Evolutionary conservation across 35 echinoderm and acorn worm genomes (phyloP).

Genomic region (Acanthaster planci): DNA sequence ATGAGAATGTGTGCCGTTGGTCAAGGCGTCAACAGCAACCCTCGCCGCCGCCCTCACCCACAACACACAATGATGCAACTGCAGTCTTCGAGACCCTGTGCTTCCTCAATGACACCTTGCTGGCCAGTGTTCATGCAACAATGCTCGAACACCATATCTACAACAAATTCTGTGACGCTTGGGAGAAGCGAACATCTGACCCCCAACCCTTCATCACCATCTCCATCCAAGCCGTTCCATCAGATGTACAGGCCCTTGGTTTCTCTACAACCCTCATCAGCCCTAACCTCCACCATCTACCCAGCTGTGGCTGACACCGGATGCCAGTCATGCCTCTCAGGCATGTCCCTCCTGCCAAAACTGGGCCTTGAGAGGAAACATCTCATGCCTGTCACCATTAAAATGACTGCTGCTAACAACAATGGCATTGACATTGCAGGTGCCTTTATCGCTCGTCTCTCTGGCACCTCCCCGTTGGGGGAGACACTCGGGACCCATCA

Average conservation of each 20-base stretch:
- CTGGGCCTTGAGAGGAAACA: slow-evolving; percentile 23
- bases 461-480: background rate
- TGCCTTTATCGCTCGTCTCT: slow-evolving; percentile 20
- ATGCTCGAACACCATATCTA: slow-evolving; percentile 40
- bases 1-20: slow-evolving; percentile 33
- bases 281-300: background rate
- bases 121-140: background rate
- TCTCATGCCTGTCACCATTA: slow-evolving; percentile 55
- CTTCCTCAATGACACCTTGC: background rate
- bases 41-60: background rate
- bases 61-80: background rate
- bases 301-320: slow-evolving; percentile 53
- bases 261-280: background rate
- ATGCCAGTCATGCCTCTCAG: slow-evolving; percentile 34
- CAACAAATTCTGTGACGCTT: slow-evolving; percentile 17
- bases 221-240: slow-evolving; percentile 15
- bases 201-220: slow-evolving; percentile 31
- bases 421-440: slow-evolving; percentile 29
- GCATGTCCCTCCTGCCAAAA: slow-evolving; percentile 14
- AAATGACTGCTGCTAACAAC: slow-evolving; percentile 50
- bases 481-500: slow-evolving; percentile 16
- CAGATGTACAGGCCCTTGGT: slow-evolving; percentile 27
- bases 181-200: slow-evolving; percentile 35
- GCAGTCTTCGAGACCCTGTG: slow-evolving; percentile 35
- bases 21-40: background rate